Evolutionary conservation across 2,113 vertebrate species (phyloP), one percentile per base, ranked within the genome.

Genomic region (Gopherus evgoodei): DNA sequence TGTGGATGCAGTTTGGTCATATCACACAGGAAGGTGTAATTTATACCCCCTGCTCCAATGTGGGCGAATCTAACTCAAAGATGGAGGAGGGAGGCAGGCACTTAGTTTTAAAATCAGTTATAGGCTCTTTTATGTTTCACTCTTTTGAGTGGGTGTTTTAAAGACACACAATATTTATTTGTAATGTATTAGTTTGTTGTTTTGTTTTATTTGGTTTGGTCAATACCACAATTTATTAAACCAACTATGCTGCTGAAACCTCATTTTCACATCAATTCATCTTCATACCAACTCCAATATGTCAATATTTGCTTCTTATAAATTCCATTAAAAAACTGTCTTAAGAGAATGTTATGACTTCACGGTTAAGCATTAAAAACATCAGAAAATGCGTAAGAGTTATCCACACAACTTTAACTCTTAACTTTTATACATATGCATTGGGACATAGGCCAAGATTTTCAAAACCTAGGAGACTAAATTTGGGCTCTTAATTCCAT

Each of bases 181-280:
- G 89, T 87, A 96, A 65, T 62, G 42, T 81, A 83, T 65, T 75
- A 50, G 11, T 95, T 82, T 47, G 75, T 42, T 92, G 53, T 62
- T 89, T 92, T 93, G 76, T 54, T 84, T 95, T 86, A 19, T 22
- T 92, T 95, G 81, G 53, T 54, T 92, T 95, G 81, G 93, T 97
- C 96, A 95, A 96, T 97, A 97, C 94, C 83, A 96, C 69, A 90
- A 54, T 54, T 54, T 54, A 21, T 54, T 54, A 54, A 54, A 8
- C 53, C 53, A 54, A 19, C 53, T 54, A 54, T 54, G 87, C 93
- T 97, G 96, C 94, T 54, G 95, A 86, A 97, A 96, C 97, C 94
- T 97, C 98, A 53, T 96, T 97, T 93, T 94, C 86, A 94, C 89
- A 96, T 95, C 92, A 96, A 97, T 98, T 97, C 90, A 97, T 98